Evolutionary conservation across 2,888 invertebrate species (phyloP).

Genomic region (Cynaeus angustus): DNA sequence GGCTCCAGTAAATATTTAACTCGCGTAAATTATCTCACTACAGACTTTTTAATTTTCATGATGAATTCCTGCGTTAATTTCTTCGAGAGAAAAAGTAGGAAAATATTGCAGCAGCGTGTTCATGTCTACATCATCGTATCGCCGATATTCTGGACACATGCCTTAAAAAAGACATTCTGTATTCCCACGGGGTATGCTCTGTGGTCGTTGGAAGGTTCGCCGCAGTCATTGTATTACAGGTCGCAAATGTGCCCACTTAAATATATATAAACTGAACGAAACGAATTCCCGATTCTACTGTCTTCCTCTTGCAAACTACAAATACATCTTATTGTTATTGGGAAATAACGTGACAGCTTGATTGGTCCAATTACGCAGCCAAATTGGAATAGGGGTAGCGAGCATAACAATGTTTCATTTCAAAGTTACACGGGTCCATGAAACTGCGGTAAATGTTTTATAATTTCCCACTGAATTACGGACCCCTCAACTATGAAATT

Average conservation of each 20-base stretch:
- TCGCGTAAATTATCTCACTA: conserved; percentile 18
- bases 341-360: conserved; percentile 37
- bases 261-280: conserved; percentile 57
- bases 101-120: conserved; percentile 5
- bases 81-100: not conserved
- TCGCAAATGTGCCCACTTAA: conserved; percentile 59
- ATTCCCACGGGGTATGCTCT: conserved; percentile 50
- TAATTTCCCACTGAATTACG: conserved; percentile 15
- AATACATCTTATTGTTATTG: conserved; percentile 36
- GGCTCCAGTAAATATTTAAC: conserved; percentile 23
- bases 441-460: conserved; percentile 23
- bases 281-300: conserved; percentile 53
- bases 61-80: conserved; percentile 17
- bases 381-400: conserved; percentile 37
- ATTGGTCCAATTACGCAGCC: conserved; percentile 39
- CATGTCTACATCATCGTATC: conserved; percentile 17
- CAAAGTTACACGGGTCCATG: conserved; percentile 13
- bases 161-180: conserved; percentile 51
- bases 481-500: conserved; percentile 19
- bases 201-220: conserved; percentile 54
- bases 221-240: conserved; percentile 58
- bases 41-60: conserved; percentile 22
- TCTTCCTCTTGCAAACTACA: not conserved
- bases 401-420: conserved; percentile 41
- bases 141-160: conserved; percentile 45